Conservation (phyloP, 2,888 invertebrate genomes). For the Leucoma salicis region DNA sequence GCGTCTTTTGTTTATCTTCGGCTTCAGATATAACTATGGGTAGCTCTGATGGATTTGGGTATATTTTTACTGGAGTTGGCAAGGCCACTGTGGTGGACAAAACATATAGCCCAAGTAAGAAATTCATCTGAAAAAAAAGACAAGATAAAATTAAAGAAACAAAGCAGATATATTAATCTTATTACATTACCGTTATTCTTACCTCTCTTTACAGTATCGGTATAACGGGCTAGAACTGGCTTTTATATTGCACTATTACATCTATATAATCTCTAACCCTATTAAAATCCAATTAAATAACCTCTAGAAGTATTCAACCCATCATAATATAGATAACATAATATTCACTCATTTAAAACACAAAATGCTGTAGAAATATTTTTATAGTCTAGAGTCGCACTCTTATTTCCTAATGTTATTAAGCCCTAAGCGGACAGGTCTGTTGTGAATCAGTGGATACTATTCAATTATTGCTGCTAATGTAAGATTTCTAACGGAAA, state of each 20-base stretch:
- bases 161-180: too few relatives aligned
- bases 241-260: not conserved
- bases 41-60: too few relatives aligned
- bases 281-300: not conserved
- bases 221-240: not conserved
- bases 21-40: too few relatives aligned
- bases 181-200: not conserved
- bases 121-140: conserved; percentile 47
- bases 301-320: not conserved
- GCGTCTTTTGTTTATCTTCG: too few relatives aligned
- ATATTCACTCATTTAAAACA: not conserved
- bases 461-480: too few relatives aligned
- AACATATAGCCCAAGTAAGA: conserved; percentile 42
- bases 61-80: conserved; percentile 31
- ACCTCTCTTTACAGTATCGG: not conserved
- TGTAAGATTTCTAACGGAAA: too few relatives aligned
- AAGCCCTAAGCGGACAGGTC: too few relatives aligned
- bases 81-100: conserved; percentile 37
- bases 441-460: too few relatives aligned
- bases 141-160: too few relatives aligned
- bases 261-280: not conserved
- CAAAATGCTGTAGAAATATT: too few relatives aligned
- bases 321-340: not conserved
- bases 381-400: too few relatives aligned
- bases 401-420: too few relatives aligned